Base-by-base conservation (phyloP, 2,113 vertebrate species). In the Hypanus sabinus region DNA sequence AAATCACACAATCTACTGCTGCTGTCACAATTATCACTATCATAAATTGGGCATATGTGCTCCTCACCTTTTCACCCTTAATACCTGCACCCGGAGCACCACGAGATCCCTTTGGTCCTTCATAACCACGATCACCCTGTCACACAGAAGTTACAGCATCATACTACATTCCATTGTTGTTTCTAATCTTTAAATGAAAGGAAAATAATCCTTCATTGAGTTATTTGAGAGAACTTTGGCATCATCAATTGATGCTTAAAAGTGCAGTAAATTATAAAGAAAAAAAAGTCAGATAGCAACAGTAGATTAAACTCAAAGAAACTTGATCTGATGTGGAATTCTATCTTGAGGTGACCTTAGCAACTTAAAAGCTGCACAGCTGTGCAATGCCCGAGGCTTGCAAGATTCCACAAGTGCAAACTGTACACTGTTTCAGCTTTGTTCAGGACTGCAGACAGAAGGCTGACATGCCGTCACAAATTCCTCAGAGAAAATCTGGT, bases 11-110 rank as follows among this genome's bases (percentile, higher is more conserved):
- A 70, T 93, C 94, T 94, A 96, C 95, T 96, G 95, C 95, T 94
- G 85, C 71, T 94, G 94, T n/a, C 95, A 95, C 90, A 94, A 94
- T 65, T n/a, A 95, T 93, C 77, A 94, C n/a, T 81, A 88, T 95
- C 95, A 95, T 95, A 60, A 93, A 83, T 24, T 94, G 95, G 22
- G 92, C 93, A 46, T 94, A 95, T 96, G 96, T 97, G 96, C 77
- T 95, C 94, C 96, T 96, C 83, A 98, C 98, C 97, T 96, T 98
- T 95, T 98, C 97, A 96, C 98, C 98, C 96, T 98, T 98, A 95
- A 97, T 97, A 96, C 97, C 96, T 94, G 94, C 95, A 65, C 98
- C 98, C 95, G 97, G 96, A 95, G 97, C 97, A 95, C 98, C 98
- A 94, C 95, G 95, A 71, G 96, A 95, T 92, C 98, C 98, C 95